Evolutionary conservation across 2,113 vertebrate species (phyloP), one percentile per base, ranked within the genome.

Genomic region (Peromyscus leucopus): DNA sequence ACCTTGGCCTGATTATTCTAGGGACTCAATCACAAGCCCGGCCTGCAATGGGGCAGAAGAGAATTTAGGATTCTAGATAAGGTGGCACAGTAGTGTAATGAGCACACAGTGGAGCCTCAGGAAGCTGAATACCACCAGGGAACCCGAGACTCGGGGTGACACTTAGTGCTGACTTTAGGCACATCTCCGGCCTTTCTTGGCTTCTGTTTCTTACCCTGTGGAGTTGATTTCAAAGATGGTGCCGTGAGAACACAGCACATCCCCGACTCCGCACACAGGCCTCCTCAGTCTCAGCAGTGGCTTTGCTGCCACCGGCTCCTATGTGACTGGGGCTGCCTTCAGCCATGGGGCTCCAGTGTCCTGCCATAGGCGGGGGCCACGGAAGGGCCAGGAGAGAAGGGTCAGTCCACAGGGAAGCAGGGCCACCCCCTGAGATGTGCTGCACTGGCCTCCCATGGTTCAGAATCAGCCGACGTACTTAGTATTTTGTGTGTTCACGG

Each of bases 171-270:
- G 8, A 90, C 86, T 57, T 96, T 0, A 8, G 61, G n/a, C 33
- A 71, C 63, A 31, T 80, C 19, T 67, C 42, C 72, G 33, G 26
- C 3, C 24, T 67, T 71, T 39, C 59, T 67, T 57, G 31, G n/a
- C 28, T 78, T 95, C 71, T 17, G 6, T 74, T 78, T 95, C 61
- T 42, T 22, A 74, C 93, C 67, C 19, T 7, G 65, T 90, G 79
- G 87, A 17, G 65, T 39, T 83, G 33, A 5, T 83, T 9, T 57
- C 22, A n/a, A 87, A 72, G 83, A 24, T 82, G 39, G 4, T 42
- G 12, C 31, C 15, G 13, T 4, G 19, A 51, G 46, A 69, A 9
- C 22, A 55, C 17, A 80, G 42, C 55, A 2, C 1, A 85, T 57
- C 39, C 22, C 16, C 28, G 46, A 59, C 74, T 89, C 31, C 0